phyloP scores from a whole-genome alignment of 1,140 invertebrate genomes.

The Caligus rogercresseyi region DNA sequence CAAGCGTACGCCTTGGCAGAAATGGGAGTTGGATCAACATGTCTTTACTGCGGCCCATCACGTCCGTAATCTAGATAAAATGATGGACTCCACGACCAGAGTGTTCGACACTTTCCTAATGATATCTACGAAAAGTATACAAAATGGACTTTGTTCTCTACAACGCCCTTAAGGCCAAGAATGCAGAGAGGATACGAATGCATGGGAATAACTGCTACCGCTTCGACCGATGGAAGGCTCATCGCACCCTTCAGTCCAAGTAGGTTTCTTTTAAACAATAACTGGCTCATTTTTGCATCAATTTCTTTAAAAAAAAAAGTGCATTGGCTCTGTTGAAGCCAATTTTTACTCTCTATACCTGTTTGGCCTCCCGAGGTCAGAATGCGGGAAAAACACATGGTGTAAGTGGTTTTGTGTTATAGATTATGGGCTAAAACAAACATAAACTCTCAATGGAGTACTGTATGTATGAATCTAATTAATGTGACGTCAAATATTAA shows the following conservation, averaged over 20 bases:
- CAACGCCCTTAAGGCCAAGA: not conserved
- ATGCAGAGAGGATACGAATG: not conserved
- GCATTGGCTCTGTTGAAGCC: too few relatives aligned
- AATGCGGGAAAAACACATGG: too few relatives aligned
- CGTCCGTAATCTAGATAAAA: not conserved
- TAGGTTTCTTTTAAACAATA: not conserved
- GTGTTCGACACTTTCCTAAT: not conserved
- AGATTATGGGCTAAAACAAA: too few relatives aligned
- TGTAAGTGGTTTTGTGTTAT: too few relatives aligned
- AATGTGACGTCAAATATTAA: too few relatives aligned
- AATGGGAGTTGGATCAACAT: not conserved
- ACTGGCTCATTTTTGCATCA: too few relatives aligned
- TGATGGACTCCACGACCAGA: not conserved
- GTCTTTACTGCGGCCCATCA: not conserved
- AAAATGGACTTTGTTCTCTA: not conserved
- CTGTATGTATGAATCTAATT: too few relatives aligned
- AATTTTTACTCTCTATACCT: too few relatives aligned
- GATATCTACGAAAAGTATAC: constrained; percentile 12
- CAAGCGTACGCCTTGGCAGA: not conserved
- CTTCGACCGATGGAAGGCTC: constrained; percentile 1
- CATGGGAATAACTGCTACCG: not conserved
- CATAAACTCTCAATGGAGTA: too few relatives aligned
- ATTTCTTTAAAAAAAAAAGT: too few relatives aligned
- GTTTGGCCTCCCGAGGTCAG: too few relatives aligned
- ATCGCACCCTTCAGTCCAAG: not conserved